Evolutionary conservation across 2,888 invertebrate genomes (phyloP).

Genomic region (Drosophila buzzatii): DNA sequence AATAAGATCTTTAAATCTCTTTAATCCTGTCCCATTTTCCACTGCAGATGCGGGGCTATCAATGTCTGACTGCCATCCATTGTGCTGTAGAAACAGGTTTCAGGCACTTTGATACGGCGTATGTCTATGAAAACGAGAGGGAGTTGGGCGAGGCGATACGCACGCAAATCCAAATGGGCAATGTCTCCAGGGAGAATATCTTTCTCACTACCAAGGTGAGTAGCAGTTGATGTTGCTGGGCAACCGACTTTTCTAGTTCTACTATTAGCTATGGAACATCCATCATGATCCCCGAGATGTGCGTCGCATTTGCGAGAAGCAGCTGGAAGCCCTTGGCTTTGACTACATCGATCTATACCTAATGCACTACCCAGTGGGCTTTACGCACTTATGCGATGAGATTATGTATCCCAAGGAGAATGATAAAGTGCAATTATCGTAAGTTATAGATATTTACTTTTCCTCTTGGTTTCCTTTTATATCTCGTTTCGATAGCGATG

Average conservation of each 20-base stretch:
- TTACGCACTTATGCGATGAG: conserved; percentile 86
- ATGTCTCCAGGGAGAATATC: conserved; percentile 84
- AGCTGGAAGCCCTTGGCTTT: conserved; percentile 88
- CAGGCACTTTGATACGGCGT: conserved; percentile 86
- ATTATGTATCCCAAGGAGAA: conserved; percentile 37
- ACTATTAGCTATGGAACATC: conserved; percentile 58
- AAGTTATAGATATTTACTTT: conserved; percentile 3
- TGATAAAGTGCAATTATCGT: conserved; percentile 42
- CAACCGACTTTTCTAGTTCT: neutral
- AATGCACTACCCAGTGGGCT: conserved; percentile 93
- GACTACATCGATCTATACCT: conserved; percentile 92
- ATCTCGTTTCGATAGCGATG: conserved; percentile 61
- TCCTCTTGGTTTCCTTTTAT: too few relatives aligned
- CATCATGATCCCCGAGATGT: conserved; percentile 89
- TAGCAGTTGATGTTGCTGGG: rapidly evolving
- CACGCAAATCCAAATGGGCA: conserved; percentile 84
- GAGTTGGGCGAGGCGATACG: conserved; percentile 85
- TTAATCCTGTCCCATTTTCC: neutral
- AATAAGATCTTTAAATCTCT: too few relatives aligned
- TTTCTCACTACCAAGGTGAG: conserved; percentile 82
- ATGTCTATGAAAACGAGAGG: conserved; percentile 85
- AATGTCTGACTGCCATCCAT: conserved; percentile 82
- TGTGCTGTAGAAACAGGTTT: conserved; percentile 86
- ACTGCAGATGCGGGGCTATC: conserved; percentile 68
- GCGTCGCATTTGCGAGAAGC: conserved; percentile 87